These are phyloP conservation scores for Zygothrica quintamaculata DNA, from an alignment of 2,888 invertebrate genomes.

Conservation along the genomic window DNA sequence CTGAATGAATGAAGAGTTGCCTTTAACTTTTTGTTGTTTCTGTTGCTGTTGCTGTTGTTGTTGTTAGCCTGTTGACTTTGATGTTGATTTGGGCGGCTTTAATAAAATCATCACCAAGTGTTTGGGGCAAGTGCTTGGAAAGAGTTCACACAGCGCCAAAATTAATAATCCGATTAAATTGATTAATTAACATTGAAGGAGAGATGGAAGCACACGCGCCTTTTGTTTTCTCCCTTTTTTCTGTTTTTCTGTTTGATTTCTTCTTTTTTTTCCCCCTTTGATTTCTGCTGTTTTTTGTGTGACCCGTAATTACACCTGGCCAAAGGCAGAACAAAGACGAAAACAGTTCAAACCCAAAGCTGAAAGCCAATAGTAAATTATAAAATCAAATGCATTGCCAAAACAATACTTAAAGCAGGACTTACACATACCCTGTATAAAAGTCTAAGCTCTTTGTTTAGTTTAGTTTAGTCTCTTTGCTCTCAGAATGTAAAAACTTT, in stretches of 20 bases:
- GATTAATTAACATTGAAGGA: conserved; percentile 59
- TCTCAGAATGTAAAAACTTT: too few relatives aligned
- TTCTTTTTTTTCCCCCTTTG: not conserved
- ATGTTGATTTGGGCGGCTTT: conserved; percentile 32
- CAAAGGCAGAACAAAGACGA: too few relatives aligned
- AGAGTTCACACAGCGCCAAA: conserved; percentile 27
- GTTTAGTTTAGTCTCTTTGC: too few relatives aligned
- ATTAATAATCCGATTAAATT: conserved; percentile 68
- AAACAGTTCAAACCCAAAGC: too few relatives aligned
- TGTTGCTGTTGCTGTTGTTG: conserved; percentile 8
- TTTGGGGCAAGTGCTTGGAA: conserved; percentile 33
- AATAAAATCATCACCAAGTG: conserved; percentile 71
- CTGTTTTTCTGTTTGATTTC: not conserved
- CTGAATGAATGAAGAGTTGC: conserved; percentile 33
- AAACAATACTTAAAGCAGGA: too few relatives aligned
- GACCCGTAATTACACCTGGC: not conserved
- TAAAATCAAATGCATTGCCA: not conserved
- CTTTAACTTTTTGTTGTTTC: conserved; percentile 15
- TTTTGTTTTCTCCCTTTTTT: conserved; percentile 42
- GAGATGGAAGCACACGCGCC: conserved; percentile 38
- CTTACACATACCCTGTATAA: too few relatives aligned
- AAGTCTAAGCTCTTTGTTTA: too few relatives aligned
- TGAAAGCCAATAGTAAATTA: too few relatives aligned
- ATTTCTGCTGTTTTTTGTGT: not conserved
- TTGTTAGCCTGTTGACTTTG: conserved; percentile 8